phyloP scores from a whole-genome alignment of 1,140 invertebrate genomes.

The Sitodiplosis mosellana region DNA sequence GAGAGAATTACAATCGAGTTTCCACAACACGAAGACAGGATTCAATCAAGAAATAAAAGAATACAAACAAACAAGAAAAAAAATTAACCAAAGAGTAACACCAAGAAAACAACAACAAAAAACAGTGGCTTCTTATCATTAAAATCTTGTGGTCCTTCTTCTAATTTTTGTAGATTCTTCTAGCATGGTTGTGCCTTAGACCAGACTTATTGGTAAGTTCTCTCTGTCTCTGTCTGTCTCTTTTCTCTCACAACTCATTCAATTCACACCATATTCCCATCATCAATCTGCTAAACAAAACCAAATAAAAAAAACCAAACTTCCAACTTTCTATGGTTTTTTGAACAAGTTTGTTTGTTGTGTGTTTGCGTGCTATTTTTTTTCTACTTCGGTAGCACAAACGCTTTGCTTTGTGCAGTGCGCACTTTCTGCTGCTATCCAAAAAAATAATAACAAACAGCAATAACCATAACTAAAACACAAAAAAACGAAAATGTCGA shows the following conservation, averaged over 20 bases:
- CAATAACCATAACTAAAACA: too few relatives aligned
- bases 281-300: not conserved
- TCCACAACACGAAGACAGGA: too few relatives aligned
- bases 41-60: too few relatives aligned
- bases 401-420: too few relatives aligned
- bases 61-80: not conserved
- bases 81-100: not conserved
- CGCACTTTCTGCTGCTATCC: too few relatives aligned
- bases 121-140: not conserved
- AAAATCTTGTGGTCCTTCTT: slow-evolving; percentile 6
- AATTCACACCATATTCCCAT: not conserved
- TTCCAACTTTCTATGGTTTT: too few relatives aligned
- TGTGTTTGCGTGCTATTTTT: too few relatives aligned
- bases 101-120: not conserved
- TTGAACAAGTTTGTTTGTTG: too few relatives aligned
- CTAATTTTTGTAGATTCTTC: slow-evolving; percentile 39
- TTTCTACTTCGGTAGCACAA: too few relatives aligned
- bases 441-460: too few relatives aligned
- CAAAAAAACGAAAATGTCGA: too few relatives aligned
- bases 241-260: not conserved
- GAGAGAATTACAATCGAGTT: too few relatives aligned
- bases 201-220: slow-evolving; percentile 45
- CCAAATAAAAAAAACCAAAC: not conserved
- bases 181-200: slow-evolving; percentile 49
- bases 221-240: not conserved